Evolutionary conservation across 2,797 vertebrate species (phyloP).

Genomic region (Pantherophis alleghaniensis): DNA sequence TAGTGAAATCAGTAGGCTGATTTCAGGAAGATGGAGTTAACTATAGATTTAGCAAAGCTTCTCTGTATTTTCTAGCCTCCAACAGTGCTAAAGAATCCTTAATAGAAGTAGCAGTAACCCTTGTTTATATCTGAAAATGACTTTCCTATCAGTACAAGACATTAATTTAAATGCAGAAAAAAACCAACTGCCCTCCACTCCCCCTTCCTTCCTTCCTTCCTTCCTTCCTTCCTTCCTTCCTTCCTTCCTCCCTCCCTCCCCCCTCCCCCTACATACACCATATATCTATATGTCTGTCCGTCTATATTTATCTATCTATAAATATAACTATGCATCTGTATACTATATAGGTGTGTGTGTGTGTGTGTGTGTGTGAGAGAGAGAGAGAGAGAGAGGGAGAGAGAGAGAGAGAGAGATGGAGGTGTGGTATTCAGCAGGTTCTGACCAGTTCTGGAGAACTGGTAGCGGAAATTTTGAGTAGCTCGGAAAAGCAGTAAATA

Average conservation of each 20-base stretch:
- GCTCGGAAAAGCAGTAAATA: too few species aligned
- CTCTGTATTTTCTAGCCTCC: background rate
- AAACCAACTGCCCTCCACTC: background rate
- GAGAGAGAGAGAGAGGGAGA: too few species aligned
- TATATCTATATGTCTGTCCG: background rate
- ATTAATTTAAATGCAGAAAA: background rate
- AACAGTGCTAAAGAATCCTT: background rate
- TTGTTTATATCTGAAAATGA: background rate
- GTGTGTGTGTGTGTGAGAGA: background rate
- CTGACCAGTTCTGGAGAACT: too few species aligned
- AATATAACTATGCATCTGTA: background rate
- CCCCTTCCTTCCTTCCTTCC: background rate
- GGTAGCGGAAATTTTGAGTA: too few species aligned
- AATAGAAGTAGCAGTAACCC: background rate
- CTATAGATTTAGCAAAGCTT: background rate
- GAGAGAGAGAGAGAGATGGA: too few species aligned
- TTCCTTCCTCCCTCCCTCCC: background rate
- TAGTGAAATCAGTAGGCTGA: background rate
- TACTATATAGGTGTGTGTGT: background rate
- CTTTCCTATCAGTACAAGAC: background rate
- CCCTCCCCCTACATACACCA: too few species aligned
- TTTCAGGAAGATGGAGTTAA: background rate
- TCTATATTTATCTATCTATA: background rate
- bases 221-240: background rate
- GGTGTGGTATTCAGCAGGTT: too few species aligned